Percentiles rank a stretch among this genome's conserved stretches.
Conservation (phyloP, 2,888 invertebrate species). For the Acronicta leporina region DNA sequence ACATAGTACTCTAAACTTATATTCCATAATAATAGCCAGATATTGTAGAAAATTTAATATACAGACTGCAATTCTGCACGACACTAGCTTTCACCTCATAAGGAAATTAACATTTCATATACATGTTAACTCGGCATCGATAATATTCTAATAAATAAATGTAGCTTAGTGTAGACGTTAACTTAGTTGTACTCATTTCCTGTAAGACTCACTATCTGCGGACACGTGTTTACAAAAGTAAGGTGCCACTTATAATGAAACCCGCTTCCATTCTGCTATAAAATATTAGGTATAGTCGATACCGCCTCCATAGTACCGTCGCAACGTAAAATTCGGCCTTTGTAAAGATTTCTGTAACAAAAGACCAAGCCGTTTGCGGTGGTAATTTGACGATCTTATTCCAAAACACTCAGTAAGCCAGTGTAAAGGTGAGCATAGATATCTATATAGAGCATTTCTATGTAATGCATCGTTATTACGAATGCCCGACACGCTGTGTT, state of each 20-base stretch:
- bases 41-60: constrained; percentile 45
- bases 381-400: too few species aligned
- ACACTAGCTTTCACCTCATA: constrained; percentile 35
- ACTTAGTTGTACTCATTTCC: constrained; percentile 67
- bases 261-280: too few species aligned
- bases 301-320: too few species aligned
- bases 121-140: constrained; percentile 35
- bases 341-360: too few species aligned
- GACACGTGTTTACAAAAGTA: not conserved
- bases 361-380: too few species aligned
- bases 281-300: too few species aligned
- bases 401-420: too few species aligned
- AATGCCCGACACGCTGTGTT: too few species aligned
- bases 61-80: constrained; percentile 45
- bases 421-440: too few species aligned
- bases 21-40: constrained; percentile 32
- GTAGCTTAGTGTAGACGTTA: constrained; percentile 52
- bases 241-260: constrained; percentile 1
- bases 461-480: too few species aligned
- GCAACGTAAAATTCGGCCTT: too few species aligned
- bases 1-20: constrained; percentile 27
- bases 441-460: too few species aligned
- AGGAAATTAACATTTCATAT: not conserved
- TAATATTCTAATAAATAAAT: constrained; percentile 48
- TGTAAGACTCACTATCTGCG: constrained; percentile 49